A percentile compares a stretch with the other conserved stretches of the same genome.
phyloP scores from a whole-genome alignment of 2,888 invertebrate species.

The Drosophila robusta region DNA sequence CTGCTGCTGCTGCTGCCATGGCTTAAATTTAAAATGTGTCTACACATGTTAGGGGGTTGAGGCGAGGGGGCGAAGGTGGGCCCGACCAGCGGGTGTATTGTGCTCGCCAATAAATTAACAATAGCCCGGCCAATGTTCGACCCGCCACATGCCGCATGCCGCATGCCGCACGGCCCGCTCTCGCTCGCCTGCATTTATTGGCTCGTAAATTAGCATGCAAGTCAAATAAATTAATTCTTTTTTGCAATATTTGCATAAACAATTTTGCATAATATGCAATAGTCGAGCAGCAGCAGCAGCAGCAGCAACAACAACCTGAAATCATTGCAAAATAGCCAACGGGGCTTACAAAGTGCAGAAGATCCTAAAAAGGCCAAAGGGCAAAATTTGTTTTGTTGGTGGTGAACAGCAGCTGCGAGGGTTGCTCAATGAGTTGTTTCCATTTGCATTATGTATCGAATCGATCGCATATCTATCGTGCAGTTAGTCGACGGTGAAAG shows the following conservation, averaged over 20 bases:
- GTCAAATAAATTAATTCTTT: slow-evolving; percentile 80
- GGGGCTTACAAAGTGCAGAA: slow-evolving; percentile 53
- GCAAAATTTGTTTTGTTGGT: slow-evolving; percentile 37
- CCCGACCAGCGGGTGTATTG: slow-evolving; percentile 17
- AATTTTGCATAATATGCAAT: slow-evolving; percentile 82
- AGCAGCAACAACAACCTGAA: slow-evolving; percentile 35
- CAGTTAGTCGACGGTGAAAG: too few species aligned
- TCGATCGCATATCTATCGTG: too few species aligned
- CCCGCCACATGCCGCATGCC: slow-evolving; percentile 5
- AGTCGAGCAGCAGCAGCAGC: slow-evolving; percentile 46
- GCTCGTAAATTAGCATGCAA: slow-evolving; percentile 80
- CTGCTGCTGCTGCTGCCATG: slow-evolving; percentile 43
- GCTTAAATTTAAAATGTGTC: slow-evolving; percentile 75
- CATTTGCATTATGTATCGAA: too few species aligned
- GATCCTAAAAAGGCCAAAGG: slow-evolving; percentile 59
- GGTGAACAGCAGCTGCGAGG: slow-evolving; percentile 27
- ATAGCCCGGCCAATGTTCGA: slow-evolving; percentile 59
- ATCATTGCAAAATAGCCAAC: slow-evolving; percentile 51
- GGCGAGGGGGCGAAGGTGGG: background rate
- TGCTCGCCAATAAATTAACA: slow-evolving; percentile 73
- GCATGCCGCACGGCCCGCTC: background rate
- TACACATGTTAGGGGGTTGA: slow-evolving; percentile 57
- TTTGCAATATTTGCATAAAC: slow-evolving; percentile 82
- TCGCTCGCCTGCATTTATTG: slow-evolving; percentile 63
- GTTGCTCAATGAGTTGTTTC: slow-evolving; percentile 11